Conservation (phyloP, 2,888 invertebrate species). For the Drosophila acutilabella region DNA sequence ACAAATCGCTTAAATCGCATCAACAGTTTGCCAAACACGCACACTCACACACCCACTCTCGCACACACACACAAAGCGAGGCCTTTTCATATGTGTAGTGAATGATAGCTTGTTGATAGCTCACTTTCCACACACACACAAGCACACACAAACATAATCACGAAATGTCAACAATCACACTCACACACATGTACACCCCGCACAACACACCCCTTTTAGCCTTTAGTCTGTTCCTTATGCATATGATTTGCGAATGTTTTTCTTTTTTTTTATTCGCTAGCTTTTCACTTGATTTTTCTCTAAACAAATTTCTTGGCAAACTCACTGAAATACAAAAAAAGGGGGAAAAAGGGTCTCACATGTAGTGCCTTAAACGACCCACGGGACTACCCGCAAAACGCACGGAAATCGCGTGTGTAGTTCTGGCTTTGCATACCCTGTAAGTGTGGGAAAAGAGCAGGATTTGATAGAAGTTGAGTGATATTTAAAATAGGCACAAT, state of each 20-base stretch:
- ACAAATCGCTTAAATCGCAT: slow-evolving; percentile 82
- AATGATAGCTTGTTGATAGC: slow-evolving; percentile 80
- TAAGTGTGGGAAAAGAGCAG: not conserved
- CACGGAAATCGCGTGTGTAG: slow-evolving; percentile 69
- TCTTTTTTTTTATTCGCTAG: slow-evolving; percentile 45
- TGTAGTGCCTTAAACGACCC: slow-evolving; percentile 45
- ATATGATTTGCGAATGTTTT: slow-evolving; percentile 76
- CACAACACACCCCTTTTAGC: slow-evolving; percentile 19
- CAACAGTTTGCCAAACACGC: slow-evolving; percentile 76
- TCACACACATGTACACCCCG: slow-evolving; percentile 9
- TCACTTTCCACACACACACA: slow-evolving; percentile 60
- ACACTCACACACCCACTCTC: slow-evolving; percentile 33
- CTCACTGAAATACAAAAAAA: slow-evolving; percentile 47
- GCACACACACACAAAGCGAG: slow-evolving; percentile 31
- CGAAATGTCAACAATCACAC: slow-evolving; percentile 71
- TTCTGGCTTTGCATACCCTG: slow-evolving; percentile 45
- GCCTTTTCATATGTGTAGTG: slow-evolving; percentile 70
- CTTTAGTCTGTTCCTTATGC: slow-evolving; percentile 33
- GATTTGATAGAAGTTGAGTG: not conserved
- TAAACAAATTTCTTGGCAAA: slow-evolving; percentile 62
- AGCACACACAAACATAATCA: slow-evolving; percentile 27
- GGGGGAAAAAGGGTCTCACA: slow-evolving; percentile 58
- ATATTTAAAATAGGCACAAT: no score
- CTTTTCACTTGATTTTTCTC: slow-evolving; percentile 73
- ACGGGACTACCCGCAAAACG: slow-evolving; percentile 44